These are phyloP conservation scores for Cantharis rustica DNA, from an alignment of 2,888 invertebrate genomes.

Conservation along the genomic window DNA sequence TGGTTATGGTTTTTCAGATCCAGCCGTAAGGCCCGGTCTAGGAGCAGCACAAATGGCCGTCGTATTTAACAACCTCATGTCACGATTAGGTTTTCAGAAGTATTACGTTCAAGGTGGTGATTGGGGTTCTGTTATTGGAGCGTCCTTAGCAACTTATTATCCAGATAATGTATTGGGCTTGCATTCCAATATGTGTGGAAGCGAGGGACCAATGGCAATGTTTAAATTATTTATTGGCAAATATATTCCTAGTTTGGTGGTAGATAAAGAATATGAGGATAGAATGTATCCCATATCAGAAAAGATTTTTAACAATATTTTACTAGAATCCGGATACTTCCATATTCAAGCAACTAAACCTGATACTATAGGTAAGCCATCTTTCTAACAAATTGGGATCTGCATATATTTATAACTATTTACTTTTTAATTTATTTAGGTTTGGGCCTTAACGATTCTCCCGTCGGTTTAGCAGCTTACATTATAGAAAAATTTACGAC, in stretches of 20 bases:
- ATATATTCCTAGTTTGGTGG: constrained; percentile 38
- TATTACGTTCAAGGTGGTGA: constrained; percentile 80
- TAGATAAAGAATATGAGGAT: constrained; percentile 57
- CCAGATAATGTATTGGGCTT: constrained; percentile 62
- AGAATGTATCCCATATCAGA: constrained; percentile 58
- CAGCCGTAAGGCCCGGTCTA: constrained; percentile 66
- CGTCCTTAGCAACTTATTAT: constrained; percentile 65
- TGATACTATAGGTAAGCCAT: constrained; percentile 75
- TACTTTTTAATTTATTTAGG: constrained; percentile 56
- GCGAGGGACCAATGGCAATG: constrained; percentile 23
- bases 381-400: background rate
- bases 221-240: constrained; percentile 29
- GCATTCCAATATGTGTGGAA: constrained; percentile 51
- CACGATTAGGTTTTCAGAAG: constrained; percentile 66
- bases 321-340: constrained; percentile 66
- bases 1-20: constrained; percentile 58
- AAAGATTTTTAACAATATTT: constrained; percentile 52
- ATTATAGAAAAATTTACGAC: constrained; percentile 87
- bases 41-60: constrained; percentile 62
- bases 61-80: constrained; percentile 70
- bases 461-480: constrained; percentile 86
- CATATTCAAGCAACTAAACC: constrained; percentile 89
- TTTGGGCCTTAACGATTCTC: constrained; percentile 72
- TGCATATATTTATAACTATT: too few relatives aligned
- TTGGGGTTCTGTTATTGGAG: constrained; percentile 73